Conservation (phyloP, 2,888 invertebrate species). For the Tineola bisselliella region DNA sequence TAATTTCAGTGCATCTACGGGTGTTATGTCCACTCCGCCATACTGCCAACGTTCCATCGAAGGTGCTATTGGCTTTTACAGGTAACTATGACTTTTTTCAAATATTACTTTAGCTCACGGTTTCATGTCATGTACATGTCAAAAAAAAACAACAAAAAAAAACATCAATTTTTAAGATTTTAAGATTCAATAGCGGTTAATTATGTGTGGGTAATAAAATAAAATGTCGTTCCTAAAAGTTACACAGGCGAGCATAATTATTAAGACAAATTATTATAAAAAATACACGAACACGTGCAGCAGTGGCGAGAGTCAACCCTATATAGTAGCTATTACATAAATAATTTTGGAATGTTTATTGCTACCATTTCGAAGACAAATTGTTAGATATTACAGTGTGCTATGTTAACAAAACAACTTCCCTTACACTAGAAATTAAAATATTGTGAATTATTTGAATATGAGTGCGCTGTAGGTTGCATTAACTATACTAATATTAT, state of each 20-base stretch:
- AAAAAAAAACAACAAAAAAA: too few species aligned
- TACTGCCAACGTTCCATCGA: conserved; percentile 97
- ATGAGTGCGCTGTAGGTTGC: not conserved
- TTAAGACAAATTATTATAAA: not conserved
- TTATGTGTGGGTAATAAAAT: too few species aligned
- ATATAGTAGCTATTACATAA: conserved; percentile 60
- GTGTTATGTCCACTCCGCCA: conserved; percentile 98
- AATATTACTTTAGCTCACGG: conserved; percentile 7
- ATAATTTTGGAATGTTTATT: conserved; percentile 65
- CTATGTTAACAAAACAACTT: conserved; percentile 49
- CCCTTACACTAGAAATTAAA: conserved; percentile 50
- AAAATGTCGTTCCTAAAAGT: too few species aligned
- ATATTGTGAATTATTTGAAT: conserved; percentile 58
- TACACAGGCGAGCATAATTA: not conserved
- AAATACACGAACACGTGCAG: conserved; percentile 9
- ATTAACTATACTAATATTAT: too few species aligned
- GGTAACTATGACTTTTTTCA: conserved; percentile 59
- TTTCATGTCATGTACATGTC: too few species aligned
- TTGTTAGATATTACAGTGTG: conserved; percentile 64
- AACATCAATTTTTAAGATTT: too few species aligned
- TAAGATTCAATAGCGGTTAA: too few species aligned
- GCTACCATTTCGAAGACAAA: conserved; percentile 68
- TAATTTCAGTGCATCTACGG: conserved; percentile 93
- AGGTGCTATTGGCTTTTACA: conserved; percentile 98
- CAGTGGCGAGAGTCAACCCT: conserved; percentile 10